Evolutionary conservation across 2,797 vertebrate species (phyloP), one percentile per base, ranked within the genome.

Genomic region (Epinephelus malabaricus): DNA sequence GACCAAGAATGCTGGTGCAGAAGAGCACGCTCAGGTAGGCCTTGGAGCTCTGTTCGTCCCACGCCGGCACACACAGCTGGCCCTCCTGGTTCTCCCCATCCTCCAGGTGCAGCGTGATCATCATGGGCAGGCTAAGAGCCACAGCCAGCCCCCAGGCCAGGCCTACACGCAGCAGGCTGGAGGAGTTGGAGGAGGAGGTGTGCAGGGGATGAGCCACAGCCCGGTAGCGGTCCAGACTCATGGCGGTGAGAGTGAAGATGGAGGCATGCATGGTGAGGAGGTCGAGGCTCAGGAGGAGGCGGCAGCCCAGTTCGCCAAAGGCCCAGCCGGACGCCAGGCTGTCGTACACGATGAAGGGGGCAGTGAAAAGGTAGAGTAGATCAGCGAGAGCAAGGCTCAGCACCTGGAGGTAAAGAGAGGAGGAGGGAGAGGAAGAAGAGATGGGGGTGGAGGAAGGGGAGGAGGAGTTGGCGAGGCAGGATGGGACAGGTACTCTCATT

Each of bases 221-320:
- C 1, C 95, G 89, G 86, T 96, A 97, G 18, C 97, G 94, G 85
- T 97, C 96, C 74, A 96, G 89, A 45, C 97, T 97, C 96, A 97
- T 97, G 70, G 95, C 93, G 0, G 96, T 96, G 60, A 97, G 95
- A 25, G 96, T 96, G 86, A 97, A 97, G 90, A 97, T 97, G 92
- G 96, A 96, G 82, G 97, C 96, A 6, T 97, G 97, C 97, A 97
- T 96, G 56, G 97, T 97, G 83, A 97, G 95, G 60, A 97, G 95
- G 88, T 97, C 97, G 70, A 97, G 91, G 83, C 96, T 96, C 71
- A 97, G 92, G 45, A 97, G 94, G 43, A 97, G 93, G 38, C 96
- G 93, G 60, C 97, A 97, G 49, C 97, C 97, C 3, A 92, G 89
- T 85, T 97, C 96, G 0, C 97, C 97, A 0, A 97, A 97, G 9